Evolutionary conservation across 2,113 vertebrate genomes (phyloP).

Genomic region (Ardeotis arabs): DNA sequence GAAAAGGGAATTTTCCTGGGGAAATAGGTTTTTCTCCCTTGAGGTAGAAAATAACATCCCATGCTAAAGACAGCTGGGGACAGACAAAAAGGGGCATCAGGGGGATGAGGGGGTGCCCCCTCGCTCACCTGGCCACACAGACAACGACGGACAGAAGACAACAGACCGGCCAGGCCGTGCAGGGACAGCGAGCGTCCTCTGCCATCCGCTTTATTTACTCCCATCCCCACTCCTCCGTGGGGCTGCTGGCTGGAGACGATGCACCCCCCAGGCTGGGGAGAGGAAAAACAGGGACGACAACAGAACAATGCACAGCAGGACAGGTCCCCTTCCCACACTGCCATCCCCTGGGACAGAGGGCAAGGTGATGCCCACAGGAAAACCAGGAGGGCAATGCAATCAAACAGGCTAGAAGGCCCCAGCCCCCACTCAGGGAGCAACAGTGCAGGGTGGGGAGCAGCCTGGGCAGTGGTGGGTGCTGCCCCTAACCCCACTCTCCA

Average conservation of each 20-base stretch:
- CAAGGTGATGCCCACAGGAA: not conserved
- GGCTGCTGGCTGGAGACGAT: rapidly evolving
- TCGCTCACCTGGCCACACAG: conserved; percentile 1
- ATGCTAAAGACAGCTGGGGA: not conserved
- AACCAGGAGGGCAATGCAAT: not conserved
- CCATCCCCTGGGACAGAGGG: not conserved
- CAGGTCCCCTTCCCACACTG: rapidly evolving
- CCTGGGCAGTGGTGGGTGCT: not conserved
- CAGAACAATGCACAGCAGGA: conserved; percentile 6
- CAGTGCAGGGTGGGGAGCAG: not conserved
- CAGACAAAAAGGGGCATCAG: not conserved
- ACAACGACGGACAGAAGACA: conserved; percentile 53
- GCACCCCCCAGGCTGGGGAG: not conserved
- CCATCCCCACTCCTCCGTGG: not conserved
- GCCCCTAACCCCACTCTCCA: not conserved
- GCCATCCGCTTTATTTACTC: conserved; percentile 44
- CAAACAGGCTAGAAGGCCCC: not conserved
- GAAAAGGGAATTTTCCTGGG: not conserved
- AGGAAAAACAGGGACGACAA: not conserved
- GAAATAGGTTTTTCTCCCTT: not conserved
- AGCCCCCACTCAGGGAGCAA: not conserved
- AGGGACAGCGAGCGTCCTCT: not conserved
- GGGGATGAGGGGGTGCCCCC: not conserved
- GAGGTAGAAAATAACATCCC: conserved; percentile 42
- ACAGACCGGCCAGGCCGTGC: conserved; percentile 37